phyloP scores from a whole-genome alignment of 2,888 invertebrate genomes.

The Stegophylla sp. region DNA sequence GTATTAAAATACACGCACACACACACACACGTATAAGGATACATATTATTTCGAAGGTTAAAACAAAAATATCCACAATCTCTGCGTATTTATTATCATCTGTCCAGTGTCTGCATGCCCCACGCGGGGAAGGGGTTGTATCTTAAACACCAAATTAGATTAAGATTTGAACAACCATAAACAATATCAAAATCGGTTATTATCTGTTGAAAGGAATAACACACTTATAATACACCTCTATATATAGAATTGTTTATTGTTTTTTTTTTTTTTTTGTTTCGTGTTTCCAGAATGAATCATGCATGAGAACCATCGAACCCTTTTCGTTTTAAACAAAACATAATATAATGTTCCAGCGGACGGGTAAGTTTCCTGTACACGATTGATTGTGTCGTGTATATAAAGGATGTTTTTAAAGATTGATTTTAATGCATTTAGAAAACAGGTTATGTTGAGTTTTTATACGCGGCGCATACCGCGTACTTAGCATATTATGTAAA shows the following conservation, averaged over 20 bases:
- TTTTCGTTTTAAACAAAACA: conserved; percentile 23
- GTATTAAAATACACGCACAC: no score
- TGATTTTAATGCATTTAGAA: conserved; percentile 30
- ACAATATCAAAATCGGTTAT: conserved; percentile 37
- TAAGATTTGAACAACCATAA: conserved; percentile 25
- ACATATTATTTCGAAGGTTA: neutral
- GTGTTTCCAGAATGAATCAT: neutral
- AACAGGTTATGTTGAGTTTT: conserved; percentile 19
- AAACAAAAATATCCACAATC: neutral
- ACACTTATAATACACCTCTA: neutral
- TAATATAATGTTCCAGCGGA: neutral
- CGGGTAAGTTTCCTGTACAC: conserved; percentile 13
- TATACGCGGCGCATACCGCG: neutral
- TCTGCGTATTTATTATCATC: neutral
- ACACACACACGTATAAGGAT: no score
- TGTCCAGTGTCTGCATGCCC: neutral
- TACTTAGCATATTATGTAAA: neutral
- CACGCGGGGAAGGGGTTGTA: neutral
- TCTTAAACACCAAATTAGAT: conserved; percentile 25
- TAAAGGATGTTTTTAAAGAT: neutral
- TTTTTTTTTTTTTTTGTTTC: conserved; percentile 1
- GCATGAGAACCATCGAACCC: conserved; percentile 24
- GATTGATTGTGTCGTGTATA: neutral
- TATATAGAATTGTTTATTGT: neutral
- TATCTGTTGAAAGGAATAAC: conserved; percentile 4